Base-by-base conservation (phyloP, 2,888 invertebrate species). In the Catocala nupta region DNA sequence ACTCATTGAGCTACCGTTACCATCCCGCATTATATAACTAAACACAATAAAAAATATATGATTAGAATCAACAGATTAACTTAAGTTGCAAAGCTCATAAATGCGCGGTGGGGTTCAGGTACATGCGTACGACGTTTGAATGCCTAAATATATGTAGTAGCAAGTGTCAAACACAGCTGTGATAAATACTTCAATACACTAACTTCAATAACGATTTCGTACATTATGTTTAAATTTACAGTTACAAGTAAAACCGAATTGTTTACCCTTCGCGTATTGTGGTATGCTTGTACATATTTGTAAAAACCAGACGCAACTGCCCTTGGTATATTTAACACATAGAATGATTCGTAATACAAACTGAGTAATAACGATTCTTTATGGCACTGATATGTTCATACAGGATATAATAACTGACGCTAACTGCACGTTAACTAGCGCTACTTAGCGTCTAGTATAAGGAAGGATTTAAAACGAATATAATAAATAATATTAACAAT, bases 331-430 rank as follows among this genome's bases (percentile, higher is more conserved):
- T 82, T 92, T 92, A 91, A 83, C 93, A 89, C 90, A 68, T 87
- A 71, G 59, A 77, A 80, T 81, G 86, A 89, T 86, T 88, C 81
- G 81, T 86, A 85, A 80, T 77, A 84, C 85, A 86, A 84, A 83
- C 87, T 77, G 75, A 84, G 77, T 85, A 90, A 92, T 92, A 93
- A 93, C 88, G 90, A 92, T 86, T 87, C 92, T 89, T 91, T 90
- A 91, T 90, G 87, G 86, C 82, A 82, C 79, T 88, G 83, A 90
- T 89, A 89, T 81, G 81, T 86, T 80, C 84, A 82, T 81, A 85
- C 75, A 82, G 78, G 84, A 82, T 82, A 85, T 89, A 87, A 91
- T 85, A 86, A 81, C 82, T 71, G 79, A 80, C 64, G 89, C 86
- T 91, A 92, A 90, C 71, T 82, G 73, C 67, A 74, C 59, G 77